Percentiles rank a stretch among this genome's conserved stretches.
Evolutionary conservation across 1,140 invertebrate species (phyloP).

Genomic region (Harpegnathos saltator): DNA sequence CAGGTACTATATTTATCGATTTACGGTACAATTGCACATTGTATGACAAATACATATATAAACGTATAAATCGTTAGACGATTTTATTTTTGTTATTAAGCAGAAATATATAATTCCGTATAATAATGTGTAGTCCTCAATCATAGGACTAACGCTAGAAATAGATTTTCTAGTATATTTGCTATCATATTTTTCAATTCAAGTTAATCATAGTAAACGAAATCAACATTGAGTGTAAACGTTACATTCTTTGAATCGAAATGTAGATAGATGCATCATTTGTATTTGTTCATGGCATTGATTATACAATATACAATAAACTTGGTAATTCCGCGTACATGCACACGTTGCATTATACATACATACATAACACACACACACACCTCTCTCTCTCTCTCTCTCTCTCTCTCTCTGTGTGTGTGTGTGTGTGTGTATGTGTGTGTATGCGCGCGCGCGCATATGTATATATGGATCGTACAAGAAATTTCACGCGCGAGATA

Average conservation of each 20-base stretch:
- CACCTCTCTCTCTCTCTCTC: no score
- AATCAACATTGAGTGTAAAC: conserved; percentile 33
- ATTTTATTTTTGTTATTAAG: conserved; percentile 69
- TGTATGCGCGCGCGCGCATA: no score
- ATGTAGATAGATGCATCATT: background rate
- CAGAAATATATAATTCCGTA: no score
- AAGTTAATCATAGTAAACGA: conserved; percentile 25
- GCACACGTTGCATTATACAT: conserved; percentile 15
- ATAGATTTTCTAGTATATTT: conserved; percentile 55
- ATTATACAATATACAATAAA: conserved; percentile 12
- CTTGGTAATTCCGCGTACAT: background rate
- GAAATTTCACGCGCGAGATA: conserved; percentile 1
- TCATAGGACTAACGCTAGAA: conserved; percentile 64
- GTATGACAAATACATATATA: conserved; percentile 78
- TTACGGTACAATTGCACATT: conserved; percentile 58
- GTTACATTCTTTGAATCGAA: background rate
- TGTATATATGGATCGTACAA: conserved; percentile 33
- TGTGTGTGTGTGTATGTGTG: no score
- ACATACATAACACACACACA: no score
- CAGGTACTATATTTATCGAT: conserved; percentile 57
- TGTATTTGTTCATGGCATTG: conserved; percentile 19
- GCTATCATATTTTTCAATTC: conserved; percentile 30
- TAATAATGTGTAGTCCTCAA: conserved; percentile 53
- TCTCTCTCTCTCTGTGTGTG: no score
- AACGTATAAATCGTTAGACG: conserved; percentile 69